Evolutionary conservation across 1,140 invertebrate genomes (phyloP), one percentile per base, ranked within the genome.

Genomic region (Sweltsa coloradensis): DNA sequence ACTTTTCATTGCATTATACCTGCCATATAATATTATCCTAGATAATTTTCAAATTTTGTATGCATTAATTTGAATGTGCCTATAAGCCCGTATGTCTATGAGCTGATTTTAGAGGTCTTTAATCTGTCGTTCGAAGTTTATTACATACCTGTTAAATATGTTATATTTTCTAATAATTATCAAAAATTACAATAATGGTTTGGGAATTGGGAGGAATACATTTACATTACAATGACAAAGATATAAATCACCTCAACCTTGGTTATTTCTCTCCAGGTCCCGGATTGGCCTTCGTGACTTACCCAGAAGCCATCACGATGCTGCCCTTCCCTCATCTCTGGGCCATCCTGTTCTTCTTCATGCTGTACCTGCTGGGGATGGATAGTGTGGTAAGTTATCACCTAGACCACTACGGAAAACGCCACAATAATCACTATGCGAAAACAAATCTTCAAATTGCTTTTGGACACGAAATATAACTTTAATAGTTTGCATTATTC

Each of bases 271-370:
- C 51, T 53, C 48, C 51, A 75, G 83, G 85, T 0, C 79, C 85
- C n/a, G 85, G 85, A 0, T 60, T 89, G 23, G 84, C 84, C 0
- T 90, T 89, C 57, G 74, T 87, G 9, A 82, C 79, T 1, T 91
- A 89, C 64, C 81, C 83, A 0, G 81, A 89, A 66, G 86, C 85
- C 0, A 68, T 90, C n/a, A 71, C 83, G 0, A 73, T 79, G 46
- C 76, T 90, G 71, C 85, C 85, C 0, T 59, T 78, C 18, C 72
- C 85, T 0, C 81, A 81, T 45, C 57, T 89, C 3, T 91, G 87
- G 88, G 75, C 83, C 0, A 68, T 84, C 13, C 61, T 89, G 2
- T 92, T 92, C 66, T 93, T 92, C 69, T 71, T 89, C 42, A 87
- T 87, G 83, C 68, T 87, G 25, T 78, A 87, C 51, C 74, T 85